Conservation (phyloP, 2,113 vertebrate genomes). For the Alaudala cheleensis region DNA sequence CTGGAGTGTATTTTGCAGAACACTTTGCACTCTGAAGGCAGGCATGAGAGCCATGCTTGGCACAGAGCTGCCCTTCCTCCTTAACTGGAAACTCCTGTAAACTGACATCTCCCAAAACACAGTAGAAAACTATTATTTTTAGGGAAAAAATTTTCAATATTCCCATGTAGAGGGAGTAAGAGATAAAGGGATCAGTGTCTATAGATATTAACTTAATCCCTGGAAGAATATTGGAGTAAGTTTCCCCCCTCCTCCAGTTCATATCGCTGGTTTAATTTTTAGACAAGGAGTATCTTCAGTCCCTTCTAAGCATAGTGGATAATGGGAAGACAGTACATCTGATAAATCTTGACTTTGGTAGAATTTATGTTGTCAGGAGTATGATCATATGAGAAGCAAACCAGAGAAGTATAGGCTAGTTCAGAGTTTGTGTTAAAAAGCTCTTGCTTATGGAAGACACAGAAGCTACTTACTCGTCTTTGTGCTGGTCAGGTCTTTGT, state of each 20-base stretch:
- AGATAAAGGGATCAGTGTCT: neutral
- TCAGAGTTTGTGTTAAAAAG: neutral
- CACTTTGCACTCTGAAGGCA: neutral
- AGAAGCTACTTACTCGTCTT: neutral
- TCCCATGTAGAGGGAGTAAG: rapidly evolving
- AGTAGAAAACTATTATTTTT: neutral
- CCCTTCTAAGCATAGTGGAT: neutral
- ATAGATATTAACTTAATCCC: rapidly evolving
- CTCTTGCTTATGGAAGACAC: neutral
- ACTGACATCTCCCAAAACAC: neutral
- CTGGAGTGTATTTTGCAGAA: neutral
- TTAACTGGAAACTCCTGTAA: neutral
- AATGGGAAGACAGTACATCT: neutral
- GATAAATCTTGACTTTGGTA: neutral
- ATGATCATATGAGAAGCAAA: neutral
- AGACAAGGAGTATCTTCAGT: neutral
- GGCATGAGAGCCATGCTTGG: neutral
- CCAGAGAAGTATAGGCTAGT: neutral
- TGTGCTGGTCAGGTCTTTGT: neutral
- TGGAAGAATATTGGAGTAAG: neutral
- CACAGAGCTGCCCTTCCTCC: neutral
- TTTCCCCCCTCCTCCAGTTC: rapidly evolving
- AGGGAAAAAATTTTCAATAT: neutral
- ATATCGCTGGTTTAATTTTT: neutral
- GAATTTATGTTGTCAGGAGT: neutral